Percentiles rank a stretch among this genome's conserved stretches.
phyloP scores from a whole-genome alignment of 2,888 invertebrate species.

The Ochropleura leucogaster region DNA sequence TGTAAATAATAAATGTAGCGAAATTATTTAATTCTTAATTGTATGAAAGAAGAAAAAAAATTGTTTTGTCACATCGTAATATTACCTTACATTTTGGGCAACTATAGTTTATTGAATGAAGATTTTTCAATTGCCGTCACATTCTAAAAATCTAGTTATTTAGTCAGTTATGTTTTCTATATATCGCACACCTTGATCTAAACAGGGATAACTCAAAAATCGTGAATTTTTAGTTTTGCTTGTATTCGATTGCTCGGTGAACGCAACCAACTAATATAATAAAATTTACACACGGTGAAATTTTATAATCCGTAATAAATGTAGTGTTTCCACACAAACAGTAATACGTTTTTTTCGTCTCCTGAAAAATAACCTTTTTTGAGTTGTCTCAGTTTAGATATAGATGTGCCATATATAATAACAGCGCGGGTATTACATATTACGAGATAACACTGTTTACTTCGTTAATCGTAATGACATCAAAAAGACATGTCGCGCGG shows the following conservation, averaged over 20 bases:
- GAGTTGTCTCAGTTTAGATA: no score
- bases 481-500: neutral
- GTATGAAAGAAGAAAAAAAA: slow-evolving; percentile 1
- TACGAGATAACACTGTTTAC: neutral
- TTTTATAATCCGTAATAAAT: no score
- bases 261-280: no score
- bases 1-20: slow-evolving; percentile 49
- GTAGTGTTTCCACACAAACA: no score
- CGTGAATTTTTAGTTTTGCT: no score
- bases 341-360: no score
- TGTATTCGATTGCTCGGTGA: no score
- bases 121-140: neutral
- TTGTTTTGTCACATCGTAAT: slow-evolving; percentile 4
- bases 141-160: slow-evolving; percentile 1
- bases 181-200: no score
- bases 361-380: no score
- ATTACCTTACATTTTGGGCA: neutral
- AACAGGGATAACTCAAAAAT: no score
- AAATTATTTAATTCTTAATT: slow-evolving; percentile 29
- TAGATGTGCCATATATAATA: no score
- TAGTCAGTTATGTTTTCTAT: neutral
- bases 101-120: neutral
- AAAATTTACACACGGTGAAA: no score
- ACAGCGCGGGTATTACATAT: slow-evolving; percentile 10
- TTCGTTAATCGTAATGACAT: neutral